Percentiles rank a stretch among this genome's conserved stretches.
phyloP scores from a whole-genome alignment of 2,113 vertebrate genomes.

The Neodon shergylaensis region DNA sequence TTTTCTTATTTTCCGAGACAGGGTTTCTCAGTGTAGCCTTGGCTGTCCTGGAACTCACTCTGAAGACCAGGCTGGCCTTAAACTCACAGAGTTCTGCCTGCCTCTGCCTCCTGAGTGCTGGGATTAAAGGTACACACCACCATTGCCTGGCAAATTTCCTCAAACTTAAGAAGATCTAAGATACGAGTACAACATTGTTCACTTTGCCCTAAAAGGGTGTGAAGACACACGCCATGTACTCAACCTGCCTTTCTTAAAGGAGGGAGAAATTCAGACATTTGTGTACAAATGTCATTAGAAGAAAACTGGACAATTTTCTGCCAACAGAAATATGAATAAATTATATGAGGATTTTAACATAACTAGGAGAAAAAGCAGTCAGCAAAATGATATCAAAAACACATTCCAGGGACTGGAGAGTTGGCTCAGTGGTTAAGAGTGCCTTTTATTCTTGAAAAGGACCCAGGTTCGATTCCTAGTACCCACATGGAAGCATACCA shows the following conservation, averaged over 20 bases:
- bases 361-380: not conserved
- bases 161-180: not conserved
- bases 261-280: conserved; percentile 4
- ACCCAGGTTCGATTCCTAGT: not conserved
- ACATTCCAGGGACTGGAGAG: not conserved
- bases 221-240: accelerated
- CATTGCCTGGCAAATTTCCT: not conserved
- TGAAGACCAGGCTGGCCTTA: too few relatives aligned
- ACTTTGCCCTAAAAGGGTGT: not conserved
- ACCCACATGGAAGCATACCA: not conserved
- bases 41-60: too few relatives aligned
- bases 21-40: too few relatives aligned
- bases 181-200: not conserved
- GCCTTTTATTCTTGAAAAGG: not conserved
- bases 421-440: not conserved
- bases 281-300: not conserved
- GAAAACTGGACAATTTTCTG: not conserved
- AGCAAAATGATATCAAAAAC: conserved; percentile 6
- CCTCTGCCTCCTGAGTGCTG: too few relatives aligned
- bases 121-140: too few relatives aligned
- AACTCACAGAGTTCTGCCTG: too few relatives aligned
- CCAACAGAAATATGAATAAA: not conserved
- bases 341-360: not conserved
- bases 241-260: not conserved
- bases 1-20: too few relatives aligned